Evolutionary conservation across 2,113 vertebrate genomes (phyloP).

Genomic region (Sorex araneus): DNA sequence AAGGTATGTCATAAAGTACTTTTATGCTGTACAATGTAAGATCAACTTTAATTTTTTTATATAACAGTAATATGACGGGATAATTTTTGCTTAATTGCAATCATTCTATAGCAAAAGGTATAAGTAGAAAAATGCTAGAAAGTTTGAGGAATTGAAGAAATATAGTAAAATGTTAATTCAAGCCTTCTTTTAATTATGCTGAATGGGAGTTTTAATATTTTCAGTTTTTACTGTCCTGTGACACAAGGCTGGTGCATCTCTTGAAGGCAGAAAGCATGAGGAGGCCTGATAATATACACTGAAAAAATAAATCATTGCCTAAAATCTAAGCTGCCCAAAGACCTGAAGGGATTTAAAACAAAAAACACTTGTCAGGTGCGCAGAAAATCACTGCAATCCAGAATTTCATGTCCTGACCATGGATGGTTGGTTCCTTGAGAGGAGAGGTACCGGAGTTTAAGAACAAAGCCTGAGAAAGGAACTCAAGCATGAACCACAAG

Average conservation of each 20-base stretch:
- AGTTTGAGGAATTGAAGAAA: slow-evolving; percentile 54
- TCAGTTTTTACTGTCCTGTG: neutral
- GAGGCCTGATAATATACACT: too few relatives aligned
- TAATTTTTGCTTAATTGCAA: slow-evolving; percentile 63
- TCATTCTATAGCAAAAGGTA: slow-evolving; percentile 63
- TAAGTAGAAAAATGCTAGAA: slow-evolving; percentile 42
- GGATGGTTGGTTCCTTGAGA: too few relatives aligned
- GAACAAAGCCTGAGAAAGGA: too few relatives aligned
- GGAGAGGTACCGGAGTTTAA: too few relatives aligned
- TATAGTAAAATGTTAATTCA: slow-evolving; percentile 63
- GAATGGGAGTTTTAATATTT: neutral
- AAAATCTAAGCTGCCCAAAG: too few relatives aligned
- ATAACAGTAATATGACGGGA: slow-evolving; percentile 50
- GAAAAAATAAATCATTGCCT: too few relatives aligned
- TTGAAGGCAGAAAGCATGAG: too few relatives aligned
- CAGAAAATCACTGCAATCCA: too few relatives aligned
- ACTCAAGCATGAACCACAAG: too few relatives aligned
- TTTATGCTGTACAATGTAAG: slow-evolving; percentile 10
- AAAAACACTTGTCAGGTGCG: too few relatives aligned
- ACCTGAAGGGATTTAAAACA: too few relatives aligned
- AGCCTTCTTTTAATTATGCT: slow-evolving; percentile 23
- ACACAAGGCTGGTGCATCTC: neutral
- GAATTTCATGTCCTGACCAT: too few relatives aligned
- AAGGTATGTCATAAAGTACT: slow-evolving; percentile 58
- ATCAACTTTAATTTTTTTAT: slow-evolving; percentile 64